Evolutionary conservation across 1,140 invertebrate genomes (phyloP).

Genomic region (Sipha flava): DNA sequence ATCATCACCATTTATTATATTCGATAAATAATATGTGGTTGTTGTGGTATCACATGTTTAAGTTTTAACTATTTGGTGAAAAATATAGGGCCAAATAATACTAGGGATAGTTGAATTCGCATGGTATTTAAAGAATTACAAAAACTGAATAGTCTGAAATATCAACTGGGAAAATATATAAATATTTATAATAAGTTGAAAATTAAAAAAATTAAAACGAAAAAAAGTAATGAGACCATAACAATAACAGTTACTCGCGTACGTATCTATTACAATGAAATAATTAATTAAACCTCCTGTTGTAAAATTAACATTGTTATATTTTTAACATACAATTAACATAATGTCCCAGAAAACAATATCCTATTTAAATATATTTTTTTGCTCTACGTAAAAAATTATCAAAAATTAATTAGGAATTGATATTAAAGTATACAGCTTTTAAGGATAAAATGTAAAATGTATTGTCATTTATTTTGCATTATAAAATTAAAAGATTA

Average conservation of each 20-base stretch:
- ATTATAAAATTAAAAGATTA: too few species aligned
- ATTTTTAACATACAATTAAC: not conserved
- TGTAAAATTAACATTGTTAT: not conserved
- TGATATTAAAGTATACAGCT: too few species aligned
- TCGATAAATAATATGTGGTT: not conserved
- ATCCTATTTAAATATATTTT: not conserved
- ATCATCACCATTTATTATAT: too few species aligned
- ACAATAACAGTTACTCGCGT: not conserved
- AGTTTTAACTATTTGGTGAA: not conserved
- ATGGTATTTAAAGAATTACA: too few species aligned
- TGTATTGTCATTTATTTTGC: too few species aligned
- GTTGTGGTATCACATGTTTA: not conserved
- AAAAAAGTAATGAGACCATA: not conserved
- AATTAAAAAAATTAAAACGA: not conserved
- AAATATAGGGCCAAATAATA: not conserved
- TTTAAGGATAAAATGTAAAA: too few species aligned
- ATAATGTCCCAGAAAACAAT: not conserved
- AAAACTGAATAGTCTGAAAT: too few species aligned
- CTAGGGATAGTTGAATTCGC: not conserved
- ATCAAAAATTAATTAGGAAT: too few species aligned
- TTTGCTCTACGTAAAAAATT: too few species aligned
- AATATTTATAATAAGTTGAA: not conserved
- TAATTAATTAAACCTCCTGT: not conserved
- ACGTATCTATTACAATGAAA: not conserved
- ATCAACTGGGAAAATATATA: not conserved